Conservation (phyloP, 2,797 vertebrate species). For the Molossus alvarezi region DNA sequence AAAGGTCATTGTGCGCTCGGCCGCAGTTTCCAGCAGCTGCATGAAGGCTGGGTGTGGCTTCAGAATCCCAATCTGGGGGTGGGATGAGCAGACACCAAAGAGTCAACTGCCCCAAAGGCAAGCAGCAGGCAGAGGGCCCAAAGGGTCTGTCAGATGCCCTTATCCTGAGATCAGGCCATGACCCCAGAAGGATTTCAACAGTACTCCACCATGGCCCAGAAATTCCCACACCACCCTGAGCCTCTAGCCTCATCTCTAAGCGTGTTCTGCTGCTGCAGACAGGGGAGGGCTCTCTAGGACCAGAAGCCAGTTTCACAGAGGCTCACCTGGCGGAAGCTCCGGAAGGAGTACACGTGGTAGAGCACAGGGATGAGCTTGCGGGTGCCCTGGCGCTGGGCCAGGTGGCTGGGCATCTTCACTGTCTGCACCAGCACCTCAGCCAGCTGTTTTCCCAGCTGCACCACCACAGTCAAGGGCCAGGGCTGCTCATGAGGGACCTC, state of each 20-base stretch:
- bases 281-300: background rate
- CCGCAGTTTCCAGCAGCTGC: slow-evolving; percentile 92
- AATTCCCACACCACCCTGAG: background rate
- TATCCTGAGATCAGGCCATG: background rate
- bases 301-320: background rate
- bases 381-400: slow-evolving; percentile 86
- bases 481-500: slow-evolving; percentile 86
- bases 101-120: rapidly evolving
- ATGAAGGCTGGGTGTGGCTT: slow-evolving; percentile 96
- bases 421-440: slow-evolving; percentile 94
- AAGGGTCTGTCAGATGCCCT: background rate
- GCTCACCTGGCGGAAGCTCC: slow-evolving; percentile 94
- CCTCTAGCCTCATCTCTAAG: background rate
- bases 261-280: background rate
- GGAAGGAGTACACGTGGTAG: slow-evolving; percentile 98
- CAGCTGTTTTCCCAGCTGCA: slow-evolving; percentile 94
- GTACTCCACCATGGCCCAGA: rapidly evolving
- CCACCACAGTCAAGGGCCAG: slow-evolving; percentile 92
- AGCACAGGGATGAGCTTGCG: slow-evolving; percentile 93
- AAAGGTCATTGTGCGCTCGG: slow-evolving; percentile 94
- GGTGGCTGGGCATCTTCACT: slow-evolving; percentile 92
- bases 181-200: background rate
- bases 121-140: rapidly evolving
- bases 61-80: slow-evolving; percentile 94
- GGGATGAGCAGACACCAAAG: background rate